Evolutionary conservation across 2,113 vertebrate species (phyloP).

Genomic region (human (Homo sapiens)): GRCh38 chr13:66933001-66933500

Average conservation of each 20-base stretch:
- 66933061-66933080: background rate
- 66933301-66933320: background rate
- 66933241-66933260: background rate
- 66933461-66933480: slow-evolving; percentile 40
- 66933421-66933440: slow-evolving; percentile 42
- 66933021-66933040: background rate
- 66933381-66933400: slow-evolving; percentile 64
- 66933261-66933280: slow-evolving; percentile 28
- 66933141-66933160: background rate
- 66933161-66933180: background rate
- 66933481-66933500: slow-evolving; percentile 57
- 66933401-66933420: slow-evolving; percentile 51
- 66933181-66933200: background rate
- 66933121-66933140: background rate
- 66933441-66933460: slow-evolving; percentile 68
- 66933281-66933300: background rate
- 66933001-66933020: background rate
- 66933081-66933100: background rate
- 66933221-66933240: background rate
- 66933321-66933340: slow-evolving; percentile 39
- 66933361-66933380: background rate
- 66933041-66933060: background rate
- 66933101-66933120: background rate
- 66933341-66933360: slow-evolving; percentile 5
- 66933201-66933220: background rate